These are phyloP conservation scores for Gisinianus flammeolus DNA, from an alignment of 2,888 invertebrate genomes.

Conservation along the genomic window DNA sequence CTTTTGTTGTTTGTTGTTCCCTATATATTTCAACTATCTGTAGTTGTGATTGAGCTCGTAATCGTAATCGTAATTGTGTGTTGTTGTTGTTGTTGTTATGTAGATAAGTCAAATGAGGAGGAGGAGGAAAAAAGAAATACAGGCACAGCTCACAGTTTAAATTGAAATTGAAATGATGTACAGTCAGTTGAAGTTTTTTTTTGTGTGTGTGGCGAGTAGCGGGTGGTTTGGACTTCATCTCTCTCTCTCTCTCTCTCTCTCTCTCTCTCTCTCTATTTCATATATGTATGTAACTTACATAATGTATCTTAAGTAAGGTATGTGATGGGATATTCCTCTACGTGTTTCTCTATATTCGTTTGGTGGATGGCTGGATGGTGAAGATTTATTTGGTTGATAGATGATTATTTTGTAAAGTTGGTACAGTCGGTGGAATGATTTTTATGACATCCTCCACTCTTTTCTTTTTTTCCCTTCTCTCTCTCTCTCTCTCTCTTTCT, in stretches of 20 bases:
- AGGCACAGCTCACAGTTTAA: neutral
- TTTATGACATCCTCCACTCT: slow-evolving; percentile 17
- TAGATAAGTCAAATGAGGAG: too few species aligned
- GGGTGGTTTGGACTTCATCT: neutral
- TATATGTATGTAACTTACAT: too few species aligned
- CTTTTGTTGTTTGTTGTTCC: too few species aligned
- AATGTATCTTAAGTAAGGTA: too few species aligned
- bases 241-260: neutral
- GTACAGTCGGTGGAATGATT: neutral
- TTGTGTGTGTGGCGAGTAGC: too few species aligned
- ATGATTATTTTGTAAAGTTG: neutral
- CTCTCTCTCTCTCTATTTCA: too few species aligned
- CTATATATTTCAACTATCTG: too few species aligned
- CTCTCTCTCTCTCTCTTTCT: neutral
- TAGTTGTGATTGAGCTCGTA: too few species aligned
- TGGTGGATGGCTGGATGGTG: neutral
- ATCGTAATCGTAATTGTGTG: too few species aligned
- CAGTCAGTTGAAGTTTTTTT: too few species aligned
- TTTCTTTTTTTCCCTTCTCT: neutral
- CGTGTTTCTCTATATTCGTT: neutral
- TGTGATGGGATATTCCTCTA: neutral
- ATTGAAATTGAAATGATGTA: neutral
- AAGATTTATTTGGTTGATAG: neutral
- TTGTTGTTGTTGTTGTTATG: too few species aligned
- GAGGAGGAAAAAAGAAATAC: neutral